Conservation (phyloP, 2,888 invertebrate genomes). For the Allacma fusca region DNA sequence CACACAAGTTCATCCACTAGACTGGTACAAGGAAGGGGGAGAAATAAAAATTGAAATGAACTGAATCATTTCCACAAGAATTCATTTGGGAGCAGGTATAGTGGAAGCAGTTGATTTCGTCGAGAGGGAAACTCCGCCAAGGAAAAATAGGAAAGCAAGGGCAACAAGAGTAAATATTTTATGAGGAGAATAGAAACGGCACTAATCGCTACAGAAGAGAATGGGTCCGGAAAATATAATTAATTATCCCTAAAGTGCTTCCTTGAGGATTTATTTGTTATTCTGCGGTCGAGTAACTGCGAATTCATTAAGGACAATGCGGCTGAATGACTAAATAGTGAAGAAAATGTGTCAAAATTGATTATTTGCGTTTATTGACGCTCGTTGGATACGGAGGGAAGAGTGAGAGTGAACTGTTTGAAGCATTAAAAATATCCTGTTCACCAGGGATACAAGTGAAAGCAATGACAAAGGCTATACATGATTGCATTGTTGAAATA, state of each 20-base stretch:
- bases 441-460: neutral
- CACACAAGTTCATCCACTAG: no score
- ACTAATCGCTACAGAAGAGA: no score
- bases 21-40: no score
- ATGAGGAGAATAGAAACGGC: no score
- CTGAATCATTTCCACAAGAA: no score
- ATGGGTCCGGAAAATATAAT: neutral
- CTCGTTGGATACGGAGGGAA: neutral
- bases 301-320: neutral
- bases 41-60: no score
- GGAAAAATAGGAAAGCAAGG: no score
- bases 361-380: neutral
- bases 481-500: constrained; percentile 51
- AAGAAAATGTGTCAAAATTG: neutral
- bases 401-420: neutral
- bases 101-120: no score
- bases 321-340: neutral
- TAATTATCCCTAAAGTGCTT: constrained; percentile 11
- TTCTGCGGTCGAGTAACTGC: neutral
- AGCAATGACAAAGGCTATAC: neutral
- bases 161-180: no score
- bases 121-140: no score
- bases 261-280: constrained; percentile 12
- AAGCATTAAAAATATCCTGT: neutral
- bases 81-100: no score